These are phyloP conservation scores for Athene noctua DNA, from an alignment of 2,113 vertebrate genomes.

Conservation along the genomic window DNA sequence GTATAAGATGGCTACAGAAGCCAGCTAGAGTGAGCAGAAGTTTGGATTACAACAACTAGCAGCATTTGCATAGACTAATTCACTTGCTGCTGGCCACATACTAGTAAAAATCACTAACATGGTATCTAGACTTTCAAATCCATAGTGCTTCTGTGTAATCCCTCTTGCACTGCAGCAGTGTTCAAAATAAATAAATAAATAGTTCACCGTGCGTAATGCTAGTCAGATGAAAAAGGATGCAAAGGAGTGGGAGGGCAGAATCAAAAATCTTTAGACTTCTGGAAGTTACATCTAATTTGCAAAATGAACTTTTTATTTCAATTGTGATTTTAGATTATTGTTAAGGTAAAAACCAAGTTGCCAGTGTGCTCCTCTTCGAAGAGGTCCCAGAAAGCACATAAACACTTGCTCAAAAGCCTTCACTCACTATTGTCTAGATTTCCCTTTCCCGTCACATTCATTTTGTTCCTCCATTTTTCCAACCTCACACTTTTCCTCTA, in stretches of 20 bases:
- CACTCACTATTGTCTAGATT: not conserved
- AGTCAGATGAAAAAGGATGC: not conserved
- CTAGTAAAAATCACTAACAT: not conserved
- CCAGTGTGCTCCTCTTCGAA: not conserved
- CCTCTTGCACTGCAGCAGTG: not conserved
- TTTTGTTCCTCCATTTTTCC: not conserved
- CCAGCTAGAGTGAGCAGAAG: not conserved
- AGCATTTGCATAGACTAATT: not conserved
- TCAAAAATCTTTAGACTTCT: not conserved
- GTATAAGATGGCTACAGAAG: not conserved
- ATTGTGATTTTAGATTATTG: not conserved
- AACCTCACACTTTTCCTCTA: not conserved
- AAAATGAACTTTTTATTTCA: not conserved
- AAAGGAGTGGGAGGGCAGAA: not conserved
- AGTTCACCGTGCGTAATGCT: not conserved
- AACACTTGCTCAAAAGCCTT: not conserved
- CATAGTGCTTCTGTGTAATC: not conserved
- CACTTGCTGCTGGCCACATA: not conserved
- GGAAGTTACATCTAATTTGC: not conserved
- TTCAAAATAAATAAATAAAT: not conserved
- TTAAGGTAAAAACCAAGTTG: not conserved
- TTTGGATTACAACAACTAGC: not conserved
- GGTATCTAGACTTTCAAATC: not conserved
- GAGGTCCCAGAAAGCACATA: not conserved
- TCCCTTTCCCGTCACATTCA: not conserved